Percentiles rank a stretch among this genome's conserved stretches.
phyloP scores from a whole-genome alignment of 1,140 invertebrate species.

The Heliothis subflexa region DNA sequence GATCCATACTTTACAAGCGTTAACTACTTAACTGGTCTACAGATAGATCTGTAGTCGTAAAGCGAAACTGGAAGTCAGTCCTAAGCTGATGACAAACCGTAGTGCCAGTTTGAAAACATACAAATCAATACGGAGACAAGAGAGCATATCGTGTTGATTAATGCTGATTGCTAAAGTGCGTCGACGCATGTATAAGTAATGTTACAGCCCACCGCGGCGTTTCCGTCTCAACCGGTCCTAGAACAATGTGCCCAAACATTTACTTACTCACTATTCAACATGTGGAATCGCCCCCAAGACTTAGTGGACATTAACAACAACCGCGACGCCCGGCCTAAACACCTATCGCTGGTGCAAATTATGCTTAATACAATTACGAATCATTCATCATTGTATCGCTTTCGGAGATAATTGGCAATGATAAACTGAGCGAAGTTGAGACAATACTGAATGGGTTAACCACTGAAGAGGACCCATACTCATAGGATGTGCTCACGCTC shows the following conservation, averaged over 20 bases:
- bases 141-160: conserved; percentile 80
- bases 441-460: conserved; percentile 52
- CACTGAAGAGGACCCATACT: conserved; percentile 34
- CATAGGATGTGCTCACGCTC: too few relatives aligned
- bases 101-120: conserved; percentile 81
- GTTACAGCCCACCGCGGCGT: conserved; percentile 72
- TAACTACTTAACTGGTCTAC: conserved; percentile 29
- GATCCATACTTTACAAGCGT: conserved; percentile 11
- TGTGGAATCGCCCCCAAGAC: conserved; percentile 61
- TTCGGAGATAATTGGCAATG: conserved; percentile 62
- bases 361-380: conserved; percentile 62
- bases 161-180: conserved; percentile 84
- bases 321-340: conserved; percentile 28
- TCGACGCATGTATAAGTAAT: conserved; percentile 84
- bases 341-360: conserved; percentile 50
- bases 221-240: conserved; percentile 80
- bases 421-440: conserved; percentile 55
- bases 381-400: conserved; percentile 62
- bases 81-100: conserved; percentile 67
- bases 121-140: conserved; percentile 78
- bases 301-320: conserved; percentile 52
- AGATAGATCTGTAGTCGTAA: conserved; percentile 18
- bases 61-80: conserved; percentile 33
- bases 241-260: conserved; percentile 82
- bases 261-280: conserved; percentile 70